These are phyloP conservation scores for Magallana angulata DNA, from an alignment of 1,140 invertebrate genomes.

Conservation along the genomic window DNA sequence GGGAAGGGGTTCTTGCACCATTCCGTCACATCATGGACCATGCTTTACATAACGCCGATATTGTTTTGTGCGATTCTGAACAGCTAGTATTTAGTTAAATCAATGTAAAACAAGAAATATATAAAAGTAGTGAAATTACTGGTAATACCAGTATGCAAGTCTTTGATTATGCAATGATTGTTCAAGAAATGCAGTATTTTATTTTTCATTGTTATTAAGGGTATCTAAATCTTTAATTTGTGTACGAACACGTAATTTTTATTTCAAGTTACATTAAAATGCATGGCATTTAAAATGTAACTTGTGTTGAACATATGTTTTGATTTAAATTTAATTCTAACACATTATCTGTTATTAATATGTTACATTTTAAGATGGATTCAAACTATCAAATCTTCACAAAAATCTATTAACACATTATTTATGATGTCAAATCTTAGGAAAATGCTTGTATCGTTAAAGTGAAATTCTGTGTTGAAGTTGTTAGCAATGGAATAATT, in stretches of 20 bases:
- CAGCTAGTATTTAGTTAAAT: not conserved
- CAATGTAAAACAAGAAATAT: not conserved
- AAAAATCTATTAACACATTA: no score
- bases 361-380: not conserved
- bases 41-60: not conserved
- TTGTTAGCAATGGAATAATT: not conserved
- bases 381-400: no score
- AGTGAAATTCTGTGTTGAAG: not conserved
- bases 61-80: not conserved
- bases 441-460: not conserved
- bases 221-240: no score
- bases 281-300: no score
- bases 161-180: not conserved
- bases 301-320: not conserved
- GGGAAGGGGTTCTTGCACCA: constrained; percentile 39
- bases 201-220: not conserved
- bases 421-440: no score
- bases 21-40: constrained; percentile 42
- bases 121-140: not conserved
- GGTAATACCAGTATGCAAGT: not conserved
- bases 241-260: no score
- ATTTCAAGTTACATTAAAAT: no score
- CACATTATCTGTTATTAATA: not conserved
- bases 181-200: not conserved
- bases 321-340: not conserved